Base-by-base conservation (phyloP, 1,140 invertebrate species). In the Bombus turneri region DNA sequence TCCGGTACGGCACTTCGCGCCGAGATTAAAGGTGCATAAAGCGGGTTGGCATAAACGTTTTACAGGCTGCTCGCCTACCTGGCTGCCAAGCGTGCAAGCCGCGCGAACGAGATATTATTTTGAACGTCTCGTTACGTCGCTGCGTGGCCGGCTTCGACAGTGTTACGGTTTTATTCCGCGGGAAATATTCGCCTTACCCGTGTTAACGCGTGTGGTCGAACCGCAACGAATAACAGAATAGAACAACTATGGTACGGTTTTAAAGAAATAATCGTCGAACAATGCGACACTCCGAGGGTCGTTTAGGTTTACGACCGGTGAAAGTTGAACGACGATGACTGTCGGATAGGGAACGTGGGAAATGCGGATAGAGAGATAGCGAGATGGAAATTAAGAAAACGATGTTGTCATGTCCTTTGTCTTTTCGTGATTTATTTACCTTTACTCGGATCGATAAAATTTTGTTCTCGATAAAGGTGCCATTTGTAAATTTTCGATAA, bases 1-100 rank as follows among this genome's bases (percentile, higher is more conserved):
- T 91, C 91, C 91, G 87, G 86, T 86, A 88, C 57, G 91, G 88
- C 89, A 92, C 91, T 93, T 92, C 87, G 80, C 87, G 81, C 88
- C 74, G 88, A 93, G 92, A 94, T 94, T 94, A 93, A 91, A 92
- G 84, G 75, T 81, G 89, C 89, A 87, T 92, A 92, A 92, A 92
- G 87, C 81, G 85, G 83, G 82, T 59, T 12, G 81, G 53, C 37
- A 66, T 86, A 87, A 90, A 89, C 77, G 81, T 81, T 90, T 88
- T 88, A 90, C 81, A 88, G 86, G 88, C 81, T 84, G 75, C 82
- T 84, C 84, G 78, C 69, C 73, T 86, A 68, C 77, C 66, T 78
- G 77, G 80, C 74, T 75, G 72, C 83, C 81, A 91, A 85, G 59
- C 43, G 68, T 43, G 28, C 39, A 22, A 62, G 43, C 57, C 12